Conservation (phyloP, 1,140 invertebrate species). For the Temnothorax nylanderi region DNA sequence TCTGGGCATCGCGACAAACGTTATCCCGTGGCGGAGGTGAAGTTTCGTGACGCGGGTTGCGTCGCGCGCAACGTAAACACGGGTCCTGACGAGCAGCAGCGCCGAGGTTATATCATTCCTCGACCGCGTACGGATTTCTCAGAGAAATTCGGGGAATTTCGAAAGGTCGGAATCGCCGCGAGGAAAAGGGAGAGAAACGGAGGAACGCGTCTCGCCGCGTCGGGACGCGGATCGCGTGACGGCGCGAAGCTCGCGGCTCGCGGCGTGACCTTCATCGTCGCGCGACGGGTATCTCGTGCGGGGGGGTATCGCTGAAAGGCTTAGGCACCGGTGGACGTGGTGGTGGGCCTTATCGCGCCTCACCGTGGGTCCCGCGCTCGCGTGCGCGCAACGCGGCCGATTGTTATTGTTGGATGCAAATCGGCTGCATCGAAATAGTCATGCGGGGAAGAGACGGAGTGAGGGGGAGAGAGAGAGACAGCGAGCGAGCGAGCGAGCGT, state of each 20-base stretch:
- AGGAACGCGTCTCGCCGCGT: background rate
- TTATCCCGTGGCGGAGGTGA: background rate
- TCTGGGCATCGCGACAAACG: background rate
- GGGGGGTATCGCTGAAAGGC: background rate
- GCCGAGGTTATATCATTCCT: constrained; percentile 17
- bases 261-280: constrained; percentile 37
- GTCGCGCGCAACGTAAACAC: constrained; percentile 5
- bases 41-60: background rate
- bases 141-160: background rate
- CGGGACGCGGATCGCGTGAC: constrained; percentile 23
- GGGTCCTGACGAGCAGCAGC: background rate
- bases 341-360: background rate
- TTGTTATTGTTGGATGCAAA: constrained; percentile 20
- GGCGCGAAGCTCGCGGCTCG: constrained; percentile 15
- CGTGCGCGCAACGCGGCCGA: background rate
- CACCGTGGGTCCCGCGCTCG: too few relatives aligned
- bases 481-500: background rate
- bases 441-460: background rate
- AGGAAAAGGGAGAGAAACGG: background rate
- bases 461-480: constrained; percentile 2
- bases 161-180: too few relatives aligned
- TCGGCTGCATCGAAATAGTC: constrained; percentile 23
- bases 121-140: background rate
- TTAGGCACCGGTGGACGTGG: background rate
- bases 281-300: background rate